These are phyloP conservation scores for Copidosoma aretas DNA, from an alignment of 2,888 invertebrate genomes.

Conservation along the genomic window DNA sequence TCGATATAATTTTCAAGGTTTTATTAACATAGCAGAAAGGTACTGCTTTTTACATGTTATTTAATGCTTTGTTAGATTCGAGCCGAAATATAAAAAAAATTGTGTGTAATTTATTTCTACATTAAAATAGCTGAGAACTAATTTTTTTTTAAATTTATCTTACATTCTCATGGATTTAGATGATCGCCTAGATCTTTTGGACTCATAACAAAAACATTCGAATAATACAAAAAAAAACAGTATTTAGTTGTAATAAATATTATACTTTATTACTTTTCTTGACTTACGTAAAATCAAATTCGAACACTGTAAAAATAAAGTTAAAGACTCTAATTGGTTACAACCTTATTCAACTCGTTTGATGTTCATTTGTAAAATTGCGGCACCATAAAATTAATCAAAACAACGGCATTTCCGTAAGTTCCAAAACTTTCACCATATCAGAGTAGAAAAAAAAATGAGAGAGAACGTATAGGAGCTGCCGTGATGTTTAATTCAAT, in stretches of 20 bases:
- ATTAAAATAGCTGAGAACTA: not conserved
- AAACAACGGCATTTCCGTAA: not conserved
- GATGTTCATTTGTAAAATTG: slow-evolving; percentile 9
- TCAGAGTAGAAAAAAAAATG: slow-evolving; percentile 12
- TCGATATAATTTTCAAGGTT: too few species aligned
- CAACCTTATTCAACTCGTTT: not conserved
- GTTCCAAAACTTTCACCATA: slow-evolving; percentile 53
- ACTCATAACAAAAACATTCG: not conserved
- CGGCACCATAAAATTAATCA: slow-evolving; percentile 31
- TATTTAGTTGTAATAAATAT: too few species aligned
- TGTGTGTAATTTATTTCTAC: too few species aligned
- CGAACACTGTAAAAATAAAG: too few species aligned
- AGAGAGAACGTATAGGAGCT: slow-evolving; percentile 4
- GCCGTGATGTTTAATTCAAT: slow-evolving; percentile 59
- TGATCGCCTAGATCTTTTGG: too few species aligned
- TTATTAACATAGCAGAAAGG: too few species aligned
- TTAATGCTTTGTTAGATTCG: not conserved
- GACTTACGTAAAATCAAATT: too few species aligned
- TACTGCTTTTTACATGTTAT: too few species aligned
- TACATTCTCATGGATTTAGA: too few species aligned
- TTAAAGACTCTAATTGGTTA: too few species aligned
- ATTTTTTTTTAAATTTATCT: too few species aligned
- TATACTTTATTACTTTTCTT: not conserved
- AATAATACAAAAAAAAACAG: not conserved
- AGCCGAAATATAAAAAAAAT: not conserved